Evolutionary conservation across 2,797 vertebrate genomes (phyloP).

Genomic region (Leuciscus waleckii): DNA sequence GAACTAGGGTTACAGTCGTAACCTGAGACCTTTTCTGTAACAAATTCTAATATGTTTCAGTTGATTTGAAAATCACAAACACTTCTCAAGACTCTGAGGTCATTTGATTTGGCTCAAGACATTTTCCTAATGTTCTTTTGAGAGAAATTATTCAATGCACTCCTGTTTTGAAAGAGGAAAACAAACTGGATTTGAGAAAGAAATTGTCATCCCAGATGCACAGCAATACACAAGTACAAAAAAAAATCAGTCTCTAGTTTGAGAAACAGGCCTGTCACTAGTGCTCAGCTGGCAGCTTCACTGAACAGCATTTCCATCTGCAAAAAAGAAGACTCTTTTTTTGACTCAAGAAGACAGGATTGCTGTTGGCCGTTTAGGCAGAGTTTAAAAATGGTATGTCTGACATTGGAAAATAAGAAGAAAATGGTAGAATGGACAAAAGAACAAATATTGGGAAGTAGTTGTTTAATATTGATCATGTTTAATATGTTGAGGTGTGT

Average conservation of each 20-base stretch:
- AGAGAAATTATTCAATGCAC: neutral
- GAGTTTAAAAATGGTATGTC: neutral
- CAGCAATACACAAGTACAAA: neutral
- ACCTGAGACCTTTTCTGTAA: no score
- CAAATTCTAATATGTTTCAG: no score
- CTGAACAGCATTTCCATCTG: neutral
- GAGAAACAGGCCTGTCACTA: no score
- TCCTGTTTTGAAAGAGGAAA: neutral
- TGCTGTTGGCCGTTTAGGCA: neutral
- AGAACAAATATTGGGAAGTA: neutral
- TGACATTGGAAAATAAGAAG: neutral
- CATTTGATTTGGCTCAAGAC: no score
- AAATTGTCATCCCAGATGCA: neutral
- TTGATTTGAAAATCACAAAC: neutral
- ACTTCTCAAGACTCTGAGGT: neutral
- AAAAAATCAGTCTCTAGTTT: neutral
- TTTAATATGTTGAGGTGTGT: neutral
- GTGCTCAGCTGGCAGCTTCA: neutral
- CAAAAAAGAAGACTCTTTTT: neutral
- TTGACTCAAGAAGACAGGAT: neutral
- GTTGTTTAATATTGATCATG: neutral
- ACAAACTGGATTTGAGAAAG: neutral
- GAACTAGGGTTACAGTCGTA: no score
- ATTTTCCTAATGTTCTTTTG: neutral
- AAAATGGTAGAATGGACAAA: neutral